Conservation (phyloP, 2,113 vertebrate species). For the Melozone crissalis region DNA sequence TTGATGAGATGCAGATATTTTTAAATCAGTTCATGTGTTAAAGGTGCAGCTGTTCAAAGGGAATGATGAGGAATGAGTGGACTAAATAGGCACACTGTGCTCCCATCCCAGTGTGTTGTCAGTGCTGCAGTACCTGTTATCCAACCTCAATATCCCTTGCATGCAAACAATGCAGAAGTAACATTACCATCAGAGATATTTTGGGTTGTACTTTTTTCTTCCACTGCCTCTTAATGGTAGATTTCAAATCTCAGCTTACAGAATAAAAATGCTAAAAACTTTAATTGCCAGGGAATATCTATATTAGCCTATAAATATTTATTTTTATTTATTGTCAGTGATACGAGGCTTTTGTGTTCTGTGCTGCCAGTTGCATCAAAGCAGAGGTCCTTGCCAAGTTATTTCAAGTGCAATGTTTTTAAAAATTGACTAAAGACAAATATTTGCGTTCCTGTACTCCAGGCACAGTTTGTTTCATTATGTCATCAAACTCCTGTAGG, state of each 20-base stretch:
- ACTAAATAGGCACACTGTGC: not conserved
- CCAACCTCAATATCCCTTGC: not conserved
- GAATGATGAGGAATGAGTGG: not conserved
- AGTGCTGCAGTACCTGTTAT: not conserved
- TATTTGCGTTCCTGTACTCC: conserved; percentile 22
- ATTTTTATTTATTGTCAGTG: not conserved
- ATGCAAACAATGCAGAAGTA: not conserved
- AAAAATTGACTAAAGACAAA: conserved; percentile 27
- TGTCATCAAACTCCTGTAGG: not conserved
- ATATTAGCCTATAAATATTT: not conserved
- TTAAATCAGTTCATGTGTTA: not conserved
- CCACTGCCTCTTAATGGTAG: not conserved
- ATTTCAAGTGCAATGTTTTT: conserved; percentile 28
- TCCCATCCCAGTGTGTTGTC: not conserved
- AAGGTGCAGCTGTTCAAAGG: not conserved
- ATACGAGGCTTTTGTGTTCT: not conserved
- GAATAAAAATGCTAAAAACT: not conserved
- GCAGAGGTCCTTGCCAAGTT: conserved; percentile 17
- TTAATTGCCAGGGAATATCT: not conserved
- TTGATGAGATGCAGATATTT: not conserved
- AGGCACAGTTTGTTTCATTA: conserved; percentile 40
- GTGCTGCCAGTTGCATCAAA: not conserved
- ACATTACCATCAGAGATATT: not conserved
- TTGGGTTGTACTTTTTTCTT: not conserved
- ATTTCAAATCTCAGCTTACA: not conserved